phyloP scores from a whole-genome alignment of 2,888 invertebrate species.

The Cyclophora albipunctata region DNA sequence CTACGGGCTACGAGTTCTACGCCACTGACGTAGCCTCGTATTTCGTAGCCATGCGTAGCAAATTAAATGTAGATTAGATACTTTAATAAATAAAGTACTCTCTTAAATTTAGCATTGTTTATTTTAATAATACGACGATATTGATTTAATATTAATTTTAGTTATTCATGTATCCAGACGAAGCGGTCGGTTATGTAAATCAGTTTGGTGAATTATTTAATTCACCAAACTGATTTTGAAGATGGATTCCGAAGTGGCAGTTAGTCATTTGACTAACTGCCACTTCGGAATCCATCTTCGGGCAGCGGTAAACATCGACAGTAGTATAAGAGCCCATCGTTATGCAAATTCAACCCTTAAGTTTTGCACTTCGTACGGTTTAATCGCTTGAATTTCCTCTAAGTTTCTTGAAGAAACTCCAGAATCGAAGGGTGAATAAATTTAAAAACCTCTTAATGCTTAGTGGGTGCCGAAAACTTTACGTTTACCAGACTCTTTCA shows the following conservation, averaged over 20 bases:
- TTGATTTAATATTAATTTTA: no score
- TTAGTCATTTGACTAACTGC: slow-evolving; percentile 15
- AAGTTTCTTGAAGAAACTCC: slow-evolving; percentile 52
- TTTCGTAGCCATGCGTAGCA: no score
- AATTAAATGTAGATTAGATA: no score
- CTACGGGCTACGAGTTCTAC: no score
- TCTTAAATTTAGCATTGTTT: no score
- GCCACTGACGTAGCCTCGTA: no score
- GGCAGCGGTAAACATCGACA: slow-evolving; percentile 24
- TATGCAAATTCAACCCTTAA: slow-evolving; percentile 71
- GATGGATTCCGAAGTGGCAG: slow-evolving; percentile 15
- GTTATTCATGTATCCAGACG: no score
- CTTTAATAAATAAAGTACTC: no score
- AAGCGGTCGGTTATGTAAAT: slow-evolving; percentile 10
- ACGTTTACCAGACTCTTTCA: slow-evolving; percentile 40
- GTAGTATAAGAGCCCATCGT: slow-evolving; percentile 33
- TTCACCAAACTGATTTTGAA: no score
- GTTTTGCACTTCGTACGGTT: slow-evolving; percentile 57
- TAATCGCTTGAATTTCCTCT: slow-evolving; percentile 64
- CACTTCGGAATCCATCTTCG: slow-evolving; percentile 15
- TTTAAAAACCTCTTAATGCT: slow-evolving; percentile 69
- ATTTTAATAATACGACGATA: no score
- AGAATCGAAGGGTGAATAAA: slow-evolving; percentile 71
- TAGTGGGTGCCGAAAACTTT: slow-evolving; percentile 62
- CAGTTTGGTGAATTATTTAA: slow-evolving; percentile 8